Percentiles rank a stretch among this genome's conserved stretches.
Conservation (phyloP, 2,113 vertebrate genomes). For the Alaudala cheleensis region DNA sequence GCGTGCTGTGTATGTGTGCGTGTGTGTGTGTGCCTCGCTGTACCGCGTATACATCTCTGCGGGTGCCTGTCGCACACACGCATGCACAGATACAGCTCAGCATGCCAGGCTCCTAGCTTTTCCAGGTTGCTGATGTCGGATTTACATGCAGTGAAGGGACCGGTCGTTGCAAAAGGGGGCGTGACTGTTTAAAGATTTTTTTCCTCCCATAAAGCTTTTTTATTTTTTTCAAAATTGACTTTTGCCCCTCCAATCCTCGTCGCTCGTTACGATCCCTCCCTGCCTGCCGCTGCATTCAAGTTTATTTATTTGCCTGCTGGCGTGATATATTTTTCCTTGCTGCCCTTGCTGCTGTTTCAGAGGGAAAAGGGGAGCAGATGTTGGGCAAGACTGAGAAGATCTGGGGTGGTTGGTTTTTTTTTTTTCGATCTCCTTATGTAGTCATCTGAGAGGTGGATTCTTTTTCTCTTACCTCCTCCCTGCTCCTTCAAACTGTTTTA, state of each 20-base stretch:
- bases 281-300: conserved; percentile 72
- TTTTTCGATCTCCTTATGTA: conserved; percentile 55
- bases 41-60: neutral
- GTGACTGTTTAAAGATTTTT: conserved; percentile 70
- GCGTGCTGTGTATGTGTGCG: neutral
- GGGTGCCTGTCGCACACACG: neutral
- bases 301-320: conserved; percentile 74
- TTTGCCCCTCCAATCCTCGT: conserved; percentile 69
- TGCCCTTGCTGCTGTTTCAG: conserved; percentile 19
- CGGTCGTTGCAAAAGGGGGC: conserved; percentile 72
- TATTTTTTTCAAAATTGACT: conserved; percentile 64
- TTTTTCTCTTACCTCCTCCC: neutral
- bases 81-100: conserved; percentile 25
- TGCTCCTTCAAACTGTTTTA: conserved; percentile 67
- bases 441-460: conserved; percentile 64
- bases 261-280: conserved; percentile 54
- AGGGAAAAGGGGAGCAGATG: conserved; percentile 57
- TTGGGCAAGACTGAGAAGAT: conserved; percentile 35
- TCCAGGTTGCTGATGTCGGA: conserved; percentile 60
- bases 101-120: neutral
- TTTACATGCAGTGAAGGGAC: conserved; percentile 63
- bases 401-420: neutral
- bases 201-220: conserved; percentile 47
- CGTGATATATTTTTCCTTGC: conserved; percentile 42
- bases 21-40: neutral